These are phyloP conservation scores for Homarus gammarus DNA, from an alignment of 2,888 invertebrate species.

Conservation along the genomic window DNA sequence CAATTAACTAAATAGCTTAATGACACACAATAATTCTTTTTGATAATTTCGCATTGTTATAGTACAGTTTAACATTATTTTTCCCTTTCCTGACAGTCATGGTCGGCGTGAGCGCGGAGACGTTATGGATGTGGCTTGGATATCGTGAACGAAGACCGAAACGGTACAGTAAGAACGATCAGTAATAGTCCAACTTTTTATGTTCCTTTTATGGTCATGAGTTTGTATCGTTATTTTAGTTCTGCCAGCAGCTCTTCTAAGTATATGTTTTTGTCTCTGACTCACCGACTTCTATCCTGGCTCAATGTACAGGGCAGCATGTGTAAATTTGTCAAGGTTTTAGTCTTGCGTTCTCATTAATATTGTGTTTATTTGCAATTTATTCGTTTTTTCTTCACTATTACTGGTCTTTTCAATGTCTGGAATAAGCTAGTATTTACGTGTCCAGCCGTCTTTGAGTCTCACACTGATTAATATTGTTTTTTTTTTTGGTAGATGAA, in stretches of 20 bases:
- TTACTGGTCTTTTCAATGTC: no score
- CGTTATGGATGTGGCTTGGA: conserved; percentile 21
- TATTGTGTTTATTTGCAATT: no score
- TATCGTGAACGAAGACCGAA: not conserved
- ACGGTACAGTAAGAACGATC: not conserved
- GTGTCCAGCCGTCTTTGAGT: no score
- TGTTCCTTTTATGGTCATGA: not conserved
- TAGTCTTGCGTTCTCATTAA: no score
- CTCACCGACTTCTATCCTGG: not conserved
- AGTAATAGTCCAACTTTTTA: not conserved
- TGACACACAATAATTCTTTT: no score
- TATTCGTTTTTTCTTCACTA: no score
- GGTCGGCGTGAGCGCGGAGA: conserved; percentile 21
- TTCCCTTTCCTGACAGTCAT: not conserved
- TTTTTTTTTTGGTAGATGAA: no score
- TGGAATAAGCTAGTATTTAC: no score
- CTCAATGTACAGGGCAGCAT: not conserved
- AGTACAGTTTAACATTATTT: no score
- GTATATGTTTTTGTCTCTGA: conserved; percentile 1
- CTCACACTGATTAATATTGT: no score
- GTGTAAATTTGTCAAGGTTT: not conserved
- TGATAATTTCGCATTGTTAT: no score
- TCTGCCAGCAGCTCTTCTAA: not conserved
- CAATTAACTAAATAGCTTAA: no score
- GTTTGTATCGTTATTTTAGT: not conserved